Evolutionary conservation across 2,113 vertebrate genomes (phyloP).

Genomic region (Struthidea cinerea): DNA sequence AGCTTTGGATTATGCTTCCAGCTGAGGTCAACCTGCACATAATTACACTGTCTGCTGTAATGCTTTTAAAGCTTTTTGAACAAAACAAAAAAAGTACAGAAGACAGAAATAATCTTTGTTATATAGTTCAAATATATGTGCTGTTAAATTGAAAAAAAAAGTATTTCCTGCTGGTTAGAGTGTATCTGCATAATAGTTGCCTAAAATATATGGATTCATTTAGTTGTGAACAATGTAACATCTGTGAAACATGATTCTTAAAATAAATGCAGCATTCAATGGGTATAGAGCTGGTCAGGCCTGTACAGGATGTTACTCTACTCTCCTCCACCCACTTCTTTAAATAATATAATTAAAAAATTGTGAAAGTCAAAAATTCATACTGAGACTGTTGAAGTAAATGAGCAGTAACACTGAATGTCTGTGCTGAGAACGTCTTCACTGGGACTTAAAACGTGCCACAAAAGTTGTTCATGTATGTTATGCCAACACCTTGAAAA

Average conservation of each 20-base stretch:
- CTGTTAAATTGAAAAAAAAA: background rate
- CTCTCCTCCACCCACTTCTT: background rate
- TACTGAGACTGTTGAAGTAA: background rate
- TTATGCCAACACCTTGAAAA: background rate
- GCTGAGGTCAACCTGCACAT: background rate
- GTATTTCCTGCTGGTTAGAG: background rate
- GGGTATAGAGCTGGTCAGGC: background rate
- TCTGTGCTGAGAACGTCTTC: background rate
- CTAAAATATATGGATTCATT: constrained; percentile 17
- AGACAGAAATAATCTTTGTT: background rate
- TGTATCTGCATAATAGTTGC: constrained; percentile 3
- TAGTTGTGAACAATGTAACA: constrained; percentile 40
- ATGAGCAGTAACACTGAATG: background rate
- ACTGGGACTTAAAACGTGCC: background rate
- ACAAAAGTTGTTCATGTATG: background rate
- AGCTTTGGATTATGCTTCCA: background rate
- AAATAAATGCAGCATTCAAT: constrained; percentile 34
- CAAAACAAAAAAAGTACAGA: background rate
- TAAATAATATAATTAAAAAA: background rate
- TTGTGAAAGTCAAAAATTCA: background rate
- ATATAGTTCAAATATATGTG: background rate
- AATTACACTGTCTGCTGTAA: background rate
- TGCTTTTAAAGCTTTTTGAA: background rate
- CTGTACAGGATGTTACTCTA: constrained; percentile 30
- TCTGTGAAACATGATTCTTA: constrained; percentile 46